Evolutionary conservation across 2,797 vertebrate genomes (phyloP).

Genomic region (Trichosurus vulpecula): DNA sequence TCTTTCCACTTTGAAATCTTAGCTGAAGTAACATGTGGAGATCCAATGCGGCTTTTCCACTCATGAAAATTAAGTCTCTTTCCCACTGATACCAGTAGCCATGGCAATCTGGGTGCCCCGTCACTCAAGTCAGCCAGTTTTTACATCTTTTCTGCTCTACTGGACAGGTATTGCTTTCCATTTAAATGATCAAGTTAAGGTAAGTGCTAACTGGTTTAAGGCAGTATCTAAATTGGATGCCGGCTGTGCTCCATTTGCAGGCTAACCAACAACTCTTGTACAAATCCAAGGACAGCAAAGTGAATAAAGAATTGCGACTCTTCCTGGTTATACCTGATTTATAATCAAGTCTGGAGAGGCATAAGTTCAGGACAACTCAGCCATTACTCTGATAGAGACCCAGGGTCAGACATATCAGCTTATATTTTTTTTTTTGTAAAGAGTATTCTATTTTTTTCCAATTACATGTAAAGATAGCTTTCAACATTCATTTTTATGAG

Average conservation of each 20-base stretch:
- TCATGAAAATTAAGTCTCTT: conserved; percentile 18
- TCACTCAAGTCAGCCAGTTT: conserved; percentile 53
- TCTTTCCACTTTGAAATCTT: conserved; percentile 40
- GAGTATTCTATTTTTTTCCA: no score
- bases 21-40: conserved; percentile 53
- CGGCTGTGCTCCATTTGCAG: conserved; percentile 50
- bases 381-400: not conserved
- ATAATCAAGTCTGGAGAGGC: not conserved
- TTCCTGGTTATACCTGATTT: not conserved
- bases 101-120: conserved; percentile 25
- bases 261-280: conserved; percentile 36
- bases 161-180: conserved; percentile 43
- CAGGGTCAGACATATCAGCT: not conserved
- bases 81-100: conserved; percentile 25
- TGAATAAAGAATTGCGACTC: conserved; percentile 4
- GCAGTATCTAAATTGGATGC: conserved; percentile 54
- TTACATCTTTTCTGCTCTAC: conserved; percentile 58
- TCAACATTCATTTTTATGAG: no score
- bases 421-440: no score
- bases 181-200: conserved; percentile 60
- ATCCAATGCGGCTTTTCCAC: conserved; percentile 13
- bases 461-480: no score
- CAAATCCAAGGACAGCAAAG: conserved; percentile 23
- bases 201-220: conserved; percentile 59
- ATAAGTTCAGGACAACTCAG: not conserved